These are phyloP conservation scores for Machimus rusticus DNA, from an alignment of 2,888 invertebrate species.

Conservation along the genomic window DNA sequence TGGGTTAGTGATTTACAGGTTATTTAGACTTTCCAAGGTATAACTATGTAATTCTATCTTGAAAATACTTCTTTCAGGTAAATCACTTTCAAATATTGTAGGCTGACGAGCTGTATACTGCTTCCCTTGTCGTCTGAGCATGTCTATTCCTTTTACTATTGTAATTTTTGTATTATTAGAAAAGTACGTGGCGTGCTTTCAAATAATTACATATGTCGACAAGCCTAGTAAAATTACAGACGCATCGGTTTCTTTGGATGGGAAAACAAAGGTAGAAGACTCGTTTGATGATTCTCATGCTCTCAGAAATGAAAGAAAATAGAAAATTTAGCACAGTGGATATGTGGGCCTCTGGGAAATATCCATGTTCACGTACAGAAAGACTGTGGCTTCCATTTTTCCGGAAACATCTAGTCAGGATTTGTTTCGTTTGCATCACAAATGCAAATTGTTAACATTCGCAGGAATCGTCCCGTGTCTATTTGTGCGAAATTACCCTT, in stretches of 20 bases:
- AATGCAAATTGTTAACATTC: background rate
- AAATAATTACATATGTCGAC: background rate
- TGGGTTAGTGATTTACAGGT: background rate
- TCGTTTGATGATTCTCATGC: background rate
- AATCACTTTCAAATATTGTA: background rate
- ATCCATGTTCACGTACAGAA: background rate
- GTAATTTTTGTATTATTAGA: background rate
- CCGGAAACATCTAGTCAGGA: background rate
- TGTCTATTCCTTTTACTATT: background rate
- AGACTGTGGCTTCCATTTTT: background rate
- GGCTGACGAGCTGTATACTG: background rate
- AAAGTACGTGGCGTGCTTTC: background rate
- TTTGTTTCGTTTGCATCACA: background rate
- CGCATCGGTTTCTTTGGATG: background rate
- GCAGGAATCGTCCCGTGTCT: background rate
- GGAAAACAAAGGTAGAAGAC: background rate
- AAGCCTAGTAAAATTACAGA: background rate
- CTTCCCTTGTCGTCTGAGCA: background rate
- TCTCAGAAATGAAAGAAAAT: background rate
- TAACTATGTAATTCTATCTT: background rate
- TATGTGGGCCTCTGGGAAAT: background rate
- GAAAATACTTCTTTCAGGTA: background rate
- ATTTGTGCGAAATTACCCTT: conserved; percentile 20
- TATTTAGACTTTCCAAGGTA: background rate
- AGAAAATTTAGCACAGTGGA: background rate